Conservation (phyloP, 2,888 invertebrate species). For the Timema podura region DNA sequence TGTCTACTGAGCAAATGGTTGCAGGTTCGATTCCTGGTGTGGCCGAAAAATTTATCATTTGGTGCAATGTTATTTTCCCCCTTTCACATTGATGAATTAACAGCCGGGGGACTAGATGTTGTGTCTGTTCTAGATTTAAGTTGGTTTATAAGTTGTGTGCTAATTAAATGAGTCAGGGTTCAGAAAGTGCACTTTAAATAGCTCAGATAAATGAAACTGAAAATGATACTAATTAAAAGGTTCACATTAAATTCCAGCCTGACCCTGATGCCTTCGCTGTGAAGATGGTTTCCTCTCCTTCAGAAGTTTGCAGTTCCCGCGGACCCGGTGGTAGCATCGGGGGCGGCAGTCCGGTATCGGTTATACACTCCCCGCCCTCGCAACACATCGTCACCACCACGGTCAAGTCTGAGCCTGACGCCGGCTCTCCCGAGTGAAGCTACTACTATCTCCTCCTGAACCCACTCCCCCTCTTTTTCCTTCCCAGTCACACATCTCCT, state of each 20-base stretch:
- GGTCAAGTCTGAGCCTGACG: conserved; percentile 34
- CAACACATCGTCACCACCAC: conserved; percentile 23
- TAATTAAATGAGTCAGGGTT: too few relatives aligned
- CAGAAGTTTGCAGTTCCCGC: conserved; percentile 8
- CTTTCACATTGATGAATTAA: too few relatives aligned
- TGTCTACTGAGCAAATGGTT: not conserved
- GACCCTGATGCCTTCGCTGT: conserved; percentile 22
- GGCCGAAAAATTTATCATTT: not conserved
- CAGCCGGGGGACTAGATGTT: too few relatives aligned
- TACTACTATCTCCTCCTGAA: not conserved
- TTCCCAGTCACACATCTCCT: not conserved
- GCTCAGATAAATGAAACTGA: not conserved
- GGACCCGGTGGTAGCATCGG: conserved; percentile 18
- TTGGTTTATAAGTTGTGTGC: too few relatives aligned
- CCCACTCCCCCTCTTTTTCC: not conserved
- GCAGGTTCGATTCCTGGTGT: not conserved
- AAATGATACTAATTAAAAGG: not conserved
- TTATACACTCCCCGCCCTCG: conserved; percentile 38
- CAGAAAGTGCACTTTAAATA: too few relatives aligned
- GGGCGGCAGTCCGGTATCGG: conserved; percentile 38
- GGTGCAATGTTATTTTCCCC: not conserved
- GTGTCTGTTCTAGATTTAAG: too few relatives aligned
- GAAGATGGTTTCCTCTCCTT: conserved; percentile 12
- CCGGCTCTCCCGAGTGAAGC: conserved; percentile 23
- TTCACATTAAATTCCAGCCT: conserved; percentile 10